These are phyloP conservation scores for Papilio demoleus DNA, from an alignment of 2,888 invertebrate genomes.

Conservation along the genomic window DNA sequence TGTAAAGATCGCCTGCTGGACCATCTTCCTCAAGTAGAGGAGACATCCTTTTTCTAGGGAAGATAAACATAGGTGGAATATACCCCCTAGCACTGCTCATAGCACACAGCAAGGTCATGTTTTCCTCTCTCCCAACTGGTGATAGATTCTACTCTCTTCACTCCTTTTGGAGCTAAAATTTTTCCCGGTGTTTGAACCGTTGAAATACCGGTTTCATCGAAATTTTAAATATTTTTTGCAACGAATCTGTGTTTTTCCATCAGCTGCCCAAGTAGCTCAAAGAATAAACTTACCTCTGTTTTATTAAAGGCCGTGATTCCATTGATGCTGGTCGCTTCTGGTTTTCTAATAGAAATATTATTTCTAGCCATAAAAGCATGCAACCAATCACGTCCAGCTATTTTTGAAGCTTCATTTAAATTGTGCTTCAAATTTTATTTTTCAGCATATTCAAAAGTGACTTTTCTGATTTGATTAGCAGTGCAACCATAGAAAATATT, in stretches of 20 bases:
- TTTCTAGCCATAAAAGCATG: constrained; percentile 46
- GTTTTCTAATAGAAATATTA: constrained; percentile 47
- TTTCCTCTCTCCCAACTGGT: constrained; percentile 64
- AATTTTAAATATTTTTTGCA: constrained; percentile 59
- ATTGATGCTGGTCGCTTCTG: constrained; percentile 51
- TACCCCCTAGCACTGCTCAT: constrained; percentile 61
- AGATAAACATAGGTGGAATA: constrained; percentile 73
- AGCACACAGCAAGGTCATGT: constrained; percentile 64
- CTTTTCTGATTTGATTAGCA: constrained; percentile 35
- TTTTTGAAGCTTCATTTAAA: constrained; percentile 46
- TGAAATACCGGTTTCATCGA: constrained; percentile 66
- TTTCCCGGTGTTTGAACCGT: constrained; percentile 62
- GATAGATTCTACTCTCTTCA: constrained; percentile 62
- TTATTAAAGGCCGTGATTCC: constrained; percentile 53
- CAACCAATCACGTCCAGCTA: constrained; percentile 48
- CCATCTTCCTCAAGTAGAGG: constrained; percentile 62
- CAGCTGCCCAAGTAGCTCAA: constrained; percentile 46
- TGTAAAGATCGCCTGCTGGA: constrained; percentile 57
- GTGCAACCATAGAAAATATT: constrained; percentile 43
- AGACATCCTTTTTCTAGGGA: constrained; percentile 63
- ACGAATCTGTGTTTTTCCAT: constrained; percentile 49
- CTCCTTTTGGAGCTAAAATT: constrained; percentile 62
- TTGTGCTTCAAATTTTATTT: constrained; percentile 43
- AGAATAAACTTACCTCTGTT: constrained; percentile 50
- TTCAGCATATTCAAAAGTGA: constrained; percentile 32